phyloP scores from a whole-genome alignment of 2,113 vertebrate genomes.

The Alaudala cheleensis region DNA sequence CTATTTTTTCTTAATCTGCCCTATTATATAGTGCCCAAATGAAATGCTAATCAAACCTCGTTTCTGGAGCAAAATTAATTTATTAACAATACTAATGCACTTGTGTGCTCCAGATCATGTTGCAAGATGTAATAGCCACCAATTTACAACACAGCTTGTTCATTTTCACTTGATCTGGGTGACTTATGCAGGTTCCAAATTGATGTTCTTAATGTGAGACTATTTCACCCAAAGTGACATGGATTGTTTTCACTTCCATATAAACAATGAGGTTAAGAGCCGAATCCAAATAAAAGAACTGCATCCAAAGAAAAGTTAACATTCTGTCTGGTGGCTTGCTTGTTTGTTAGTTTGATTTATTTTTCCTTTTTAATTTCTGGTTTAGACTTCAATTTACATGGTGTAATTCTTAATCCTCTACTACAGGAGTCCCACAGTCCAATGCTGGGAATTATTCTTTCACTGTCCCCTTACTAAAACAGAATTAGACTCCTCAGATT shows the following conservation, averaged over 20 bases:
- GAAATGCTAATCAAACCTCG: slow-evolving; percentile 71
- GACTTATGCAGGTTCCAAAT: slow-evolving; percentile 38
- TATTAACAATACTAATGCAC: slow-evolving; percentile 49
- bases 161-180: slow-evolving; percentile 53
- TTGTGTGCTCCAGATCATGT: slow-evolving; percentile 52
- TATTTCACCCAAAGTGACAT: background rate
- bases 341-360: background rate
- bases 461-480: background rate
- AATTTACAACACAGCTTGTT: slow-evolving; percentile 48
- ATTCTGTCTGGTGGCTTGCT: background rate
- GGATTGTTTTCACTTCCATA: slow-evolving; percentile 10
- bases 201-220: slow-evolving; percentile 18
- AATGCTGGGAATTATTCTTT: background rate
- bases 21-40: slow-evolving; percentile 75
- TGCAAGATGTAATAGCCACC: slow-evolving; percentile 41
- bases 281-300: background rate
- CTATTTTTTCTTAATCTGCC: slow-evolving; percentile 74
- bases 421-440: background rate
- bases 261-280: background rate
- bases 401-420: slow-evolving; percentile 9
- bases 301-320: slow-evolving; percentile 28
- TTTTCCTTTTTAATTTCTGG: slow-evolving; percentile 50
- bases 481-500: slow-evolving; percentile 34
- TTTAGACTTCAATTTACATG: slow-evolving; percentile 23
- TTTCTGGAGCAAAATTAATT: slow-evolving; percentile 72